Evolutionary conservation across 1,140 invertebrate species (phyloP).

Genomic region (Agrypnia vestita): DNA sequence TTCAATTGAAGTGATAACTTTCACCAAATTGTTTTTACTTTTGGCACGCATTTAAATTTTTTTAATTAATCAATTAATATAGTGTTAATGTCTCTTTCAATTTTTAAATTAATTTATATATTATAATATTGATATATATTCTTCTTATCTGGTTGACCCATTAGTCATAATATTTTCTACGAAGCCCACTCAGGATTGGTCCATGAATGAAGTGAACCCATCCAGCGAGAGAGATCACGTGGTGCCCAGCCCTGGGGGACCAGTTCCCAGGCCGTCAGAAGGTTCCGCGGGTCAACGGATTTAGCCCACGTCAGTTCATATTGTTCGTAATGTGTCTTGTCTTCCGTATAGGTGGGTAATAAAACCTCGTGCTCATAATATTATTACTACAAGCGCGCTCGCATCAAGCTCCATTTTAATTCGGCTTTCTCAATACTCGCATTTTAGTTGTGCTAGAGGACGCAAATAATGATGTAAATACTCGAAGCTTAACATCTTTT

Average conservation of each 20-base stretch:
- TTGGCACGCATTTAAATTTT: neutral
- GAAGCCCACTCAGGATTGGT: too few species aligned
- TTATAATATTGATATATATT: too few species aligned
- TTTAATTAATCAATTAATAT: neutral
- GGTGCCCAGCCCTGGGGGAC: constrained; percentile 10
- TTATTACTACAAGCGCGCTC: neutral
- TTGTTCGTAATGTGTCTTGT: constrained; percentile 28
- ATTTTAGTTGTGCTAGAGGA: too few species aligned
- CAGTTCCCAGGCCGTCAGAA: constrained; percentile 33
- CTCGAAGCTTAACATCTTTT: too few species aligned
- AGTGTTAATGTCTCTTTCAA: neutral
- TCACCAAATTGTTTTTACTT: too few species aligned
- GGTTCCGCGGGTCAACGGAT: constrained; percentile 36
- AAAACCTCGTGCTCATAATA: too few species aligned
- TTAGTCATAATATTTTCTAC: too few species aligned
- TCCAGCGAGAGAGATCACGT: neutral
- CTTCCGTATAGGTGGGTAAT: constrained; percentile 2
- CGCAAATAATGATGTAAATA: too few species aligned
- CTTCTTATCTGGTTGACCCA: too few species aligned
- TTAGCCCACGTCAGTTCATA: constrained; percentile 42
- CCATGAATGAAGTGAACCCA: constrained; percentile 18
- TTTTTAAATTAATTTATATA: neutral
- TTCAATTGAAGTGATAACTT: too few species aligned
- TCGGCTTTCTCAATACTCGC: neutral
- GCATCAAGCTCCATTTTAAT: neutral